phyloP scores from a whole-genome alignment of 2,113 vertebrate genomes.

The Amazona guildingii region DNA sequence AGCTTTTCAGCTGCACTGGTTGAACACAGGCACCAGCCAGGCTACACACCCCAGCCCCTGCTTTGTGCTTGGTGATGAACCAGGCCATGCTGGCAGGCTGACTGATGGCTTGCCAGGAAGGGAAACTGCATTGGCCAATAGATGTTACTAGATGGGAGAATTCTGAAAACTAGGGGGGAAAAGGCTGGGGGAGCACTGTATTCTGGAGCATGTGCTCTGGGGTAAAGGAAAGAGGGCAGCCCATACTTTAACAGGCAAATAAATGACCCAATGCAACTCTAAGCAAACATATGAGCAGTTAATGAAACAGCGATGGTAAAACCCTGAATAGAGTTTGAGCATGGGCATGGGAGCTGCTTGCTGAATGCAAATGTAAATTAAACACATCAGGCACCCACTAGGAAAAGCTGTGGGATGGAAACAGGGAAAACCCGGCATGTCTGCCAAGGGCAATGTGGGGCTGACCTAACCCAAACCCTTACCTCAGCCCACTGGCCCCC shows the following conservation, averaged over 20 bases:
- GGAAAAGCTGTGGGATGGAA: accelerated
- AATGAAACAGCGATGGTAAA: background rate
- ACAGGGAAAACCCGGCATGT: accelerated
- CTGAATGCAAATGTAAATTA: accelerated
- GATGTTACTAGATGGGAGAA: accelerated
- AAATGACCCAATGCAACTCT: accelerated
- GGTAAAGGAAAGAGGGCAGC: too few species aligned
- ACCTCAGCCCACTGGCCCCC: slow-evolving; percentile 87
- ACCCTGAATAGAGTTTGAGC: background rate
- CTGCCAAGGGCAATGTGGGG: accelerated
- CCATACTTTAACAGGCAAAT: accelerated
- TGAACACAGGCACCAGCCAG: background rate
- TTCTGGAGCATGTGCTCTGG: accelerated
- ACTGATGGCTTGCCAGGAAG: accelerated
- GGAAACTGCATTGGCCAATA: accelerated
- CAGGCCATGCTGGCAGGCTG: accelerated
- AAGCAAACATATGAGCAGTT: accelerated
- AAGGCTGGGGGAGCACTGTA: background rate
- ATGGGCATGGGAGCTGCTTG: accelerated
- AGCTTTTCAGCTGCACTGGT: background rate
- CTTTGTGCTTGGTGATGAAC: accelerated
- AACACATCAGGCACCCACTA: accelerated
- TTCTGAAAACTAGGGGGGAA: accelerated
- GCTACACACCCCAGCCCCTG: accelerated
- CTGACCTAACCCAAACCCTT: background rate